Conservation (phyloP, 2,113 vertebrate species). For the Thinocorus orbignyianus region DNA sequence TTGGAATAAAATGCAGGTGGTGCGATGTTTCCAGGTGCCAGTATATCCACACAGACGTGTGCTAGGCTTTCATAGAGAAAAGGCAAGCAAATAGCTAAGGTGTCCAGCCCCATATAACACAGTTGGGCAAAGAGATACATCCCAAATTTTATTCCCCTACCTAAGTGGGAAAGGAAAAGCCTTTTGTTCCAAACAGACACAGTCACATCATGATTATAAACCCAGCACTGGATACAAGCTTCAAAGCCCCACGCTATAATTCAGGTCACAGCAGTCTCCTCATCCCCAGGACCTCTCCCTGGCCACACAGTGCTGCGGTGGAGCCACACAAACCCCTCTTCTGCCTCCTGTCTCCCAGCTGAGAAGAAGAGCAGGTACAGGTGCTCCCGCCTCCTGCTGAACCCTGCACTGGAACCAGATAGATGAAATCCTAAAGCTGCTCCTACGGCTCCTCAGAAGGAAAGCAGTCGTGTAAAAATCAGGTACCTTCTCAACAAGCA, state of each 20-base stretch:
- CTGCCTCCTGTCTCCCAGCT: neutral
- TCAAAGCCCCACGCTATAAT: neutral
- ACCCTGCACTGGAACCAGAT: neutral
- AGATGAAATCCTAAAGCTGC: neutral
- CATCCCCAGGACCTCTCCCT: neutral
- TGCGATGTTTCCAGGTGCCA: neutral
- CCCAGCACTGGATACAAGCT: neutral
- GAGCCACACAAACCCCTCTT: neutral
- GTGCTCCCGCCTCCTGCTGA: neutral
- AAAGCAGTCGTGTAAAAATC: neutral
- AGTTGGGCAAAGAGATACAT: neutral
- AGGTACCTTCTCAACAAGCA: neutral
- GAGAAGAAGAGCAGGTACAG: neutral
- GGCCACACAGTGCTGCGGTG: accelerated
- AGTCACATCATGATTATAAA: neutral
- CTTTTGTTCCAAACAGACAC: neutral
- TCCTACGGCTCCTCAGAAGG: neutral
- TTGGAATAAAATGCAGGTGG: neutral
- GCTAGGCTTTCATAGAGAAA: neutral
- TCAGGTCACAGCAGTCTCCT: neutral
- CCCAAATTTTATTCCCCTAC: neutral
- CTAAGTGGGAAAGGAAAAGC: neutral
- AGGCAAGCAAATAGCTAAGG: neutral
- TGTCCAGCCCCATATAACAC: neutral
- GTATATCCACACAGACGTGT: accelerated